phyloP scores from a whole-genome alignment of 2,888 invertebrate genomes.

The Drosophila lacicola region DNA sequence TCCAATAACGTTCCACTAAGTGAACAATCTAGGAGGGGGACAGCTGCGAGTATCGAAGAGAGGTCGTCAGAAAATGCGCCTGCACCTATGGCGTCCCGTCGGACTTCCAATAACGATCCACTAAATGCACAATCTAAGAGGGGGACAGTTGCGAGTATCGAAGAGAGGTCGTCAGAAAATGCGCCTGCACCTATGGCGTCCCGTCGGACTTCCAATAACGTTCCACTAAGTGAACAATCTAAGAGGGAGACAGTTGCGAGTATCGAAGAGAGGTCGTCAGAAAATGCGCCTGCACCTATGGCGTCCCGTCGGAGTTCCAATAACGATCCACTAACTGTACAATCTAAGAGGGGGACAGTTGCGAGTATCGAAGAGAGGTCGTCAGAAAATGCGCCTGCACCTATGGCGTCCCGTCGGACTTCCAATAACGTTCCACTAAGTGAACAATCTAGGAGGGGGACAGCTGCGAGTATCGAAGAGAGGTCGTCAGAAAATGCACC shows the following conservation, averaged over 20 bases:
- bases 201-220: neutral
- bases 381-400: neutral
- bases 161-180: neutral
- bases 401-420: neutral
- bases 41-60: neutral
- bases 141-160: neutral
- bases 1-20: neutral
- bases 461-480: neutral
- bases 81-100: too few species aligned
- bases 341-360: neutral
- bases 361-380: neutral
- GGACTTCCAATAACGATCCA: neutral
- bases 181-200: too few species aligned
- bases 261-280: neutral
- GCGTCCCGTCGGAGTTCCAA: neutral
- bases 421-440: neutral
- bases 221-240: neutral
- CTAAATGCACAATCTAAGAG: neutral
- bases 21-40: neutral
- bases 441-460: neutral
- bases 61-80: neutral
- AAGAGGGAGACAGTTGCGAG: neutral
- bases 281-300: neutral
- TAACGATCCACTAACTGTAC: neutral
- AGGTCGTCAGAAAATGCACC: neutral